Percentiles rank a stretch among this genome's conserved stretches.
Evolutionary conservation across 2,797 vertebrate species (phyloP).

Genomic region (Knipowitschia caucasica): DNA sequence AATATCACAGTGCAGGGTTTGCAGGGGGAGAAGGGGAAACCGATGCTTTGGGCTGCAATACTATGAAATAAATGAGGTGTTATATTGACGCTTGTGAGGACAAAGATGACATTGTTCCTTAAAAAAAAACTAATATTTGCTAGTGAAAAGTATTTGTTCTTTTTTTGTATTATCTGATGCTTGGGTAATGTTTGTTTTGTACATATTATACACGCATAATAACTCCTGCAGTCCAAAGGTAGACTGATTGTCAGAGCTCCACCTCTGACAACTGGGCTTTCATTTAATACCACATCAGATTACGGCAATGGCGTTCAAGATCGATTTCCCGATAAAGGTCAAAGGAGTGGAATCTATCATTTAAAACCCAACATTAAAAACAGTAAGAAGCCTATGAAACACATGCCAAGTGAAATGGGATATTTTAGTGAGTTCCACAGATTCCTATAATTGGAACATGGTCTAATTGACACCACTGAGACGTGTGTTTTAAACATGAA

Average conservation of each 20-base stretch:
- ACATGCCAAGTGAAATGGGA: neutral
- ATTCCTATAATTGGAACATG: neutral
- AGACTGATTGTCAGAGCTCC: neutral
- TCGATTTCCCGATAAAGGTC: neutral
- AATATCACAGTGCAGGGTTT: constrained; percentile 6
- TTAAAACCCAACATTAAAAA: neutral
- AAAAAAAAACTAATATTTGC: neutral
- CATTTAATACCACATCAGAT: neutral
- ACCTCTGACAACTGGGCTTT: neutral
- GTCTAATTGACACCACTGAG: neutral
- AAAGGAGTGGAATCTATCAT: neutral
- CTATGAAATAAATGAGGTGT: neutral
- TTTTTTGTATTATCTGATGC: too few relatives aligned
- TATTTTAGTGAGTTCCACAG: neutral
- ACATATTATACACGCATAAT: too few relatives aligned
- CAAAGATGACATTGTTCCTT: neutral
- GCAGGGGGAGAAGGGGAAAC: constrained; percentile 1
- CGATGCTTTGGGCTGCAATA: neutral
- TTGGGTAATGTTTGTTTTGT: too few relatives aligned
- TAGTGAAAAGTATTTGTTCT: too few relatives aligned
- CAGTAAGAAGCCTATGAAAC: neutral
- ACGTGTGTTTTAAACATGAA: constrained; percentile 2
- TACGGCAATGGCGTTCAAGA: neutral
- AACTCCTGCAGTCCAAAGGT: neutral
- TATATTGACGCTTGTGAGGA: neutral